Conservation (phyloP, 2,113 vertebrate species). For the Salminus brasiliensis region DNA sequence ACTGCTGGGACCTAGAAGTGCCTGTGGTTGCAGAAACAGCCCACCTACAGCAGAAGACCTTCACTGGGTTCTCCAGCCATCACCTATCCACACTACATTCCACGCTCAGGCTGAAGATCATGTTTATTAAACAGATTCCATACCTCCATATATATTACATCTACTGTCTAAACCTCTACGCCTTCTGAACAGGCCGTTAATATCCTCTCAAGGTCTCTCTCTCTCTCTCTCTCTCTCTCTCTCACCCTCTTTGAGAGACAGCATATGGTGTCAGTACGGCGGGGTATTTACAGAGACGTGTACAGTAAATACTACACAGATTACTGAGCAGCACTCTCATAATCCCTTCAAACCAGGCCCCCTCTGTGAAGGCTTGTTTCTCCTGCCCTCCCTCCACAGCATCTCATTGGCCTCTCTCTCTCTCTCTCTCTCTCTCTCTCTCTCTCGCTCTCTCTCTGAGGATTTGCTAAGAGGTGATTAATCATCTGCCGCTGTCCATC, state of each 20-base stretch:
- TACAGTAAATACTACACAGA: slow-evolving; percentile 67
- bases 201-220: background rate
- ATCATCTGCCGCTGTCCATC: slow-evolving; percentile 42
- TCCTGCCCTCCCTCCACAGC: slow-evolving; percentile 5
- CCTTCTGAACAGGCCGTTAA: background rate
- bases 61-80: too few relatives aligned
- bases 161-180: background rate
- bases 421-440: background rate
- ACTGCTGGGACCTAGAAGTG: too few relatives aligned
- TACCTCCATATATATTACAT: background rate
- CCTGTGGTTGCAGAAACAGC: too few relatives aligned
- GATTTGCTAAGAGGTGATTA: slow-evolving; percentile 48
- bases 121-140: background rate
- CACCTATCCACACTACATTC: background rate
- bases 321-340: slow-evolving; percentile 53
- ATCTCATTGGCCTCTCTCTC: slow-evolving; percentile 43
- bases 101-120: background rate
- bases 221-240: background rate
- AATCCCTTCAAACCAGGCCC: slow-evolving; percentile 59
- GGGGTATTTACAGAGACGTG: slow-evolving; percentile 62
- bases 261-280: slow-evolving; percentile 56
- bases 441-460: background rate
- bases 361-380: slow-evolving; percentile 34
- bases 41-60: too few relatives aligned
- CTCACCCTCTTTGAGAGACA: slow-evolving; percentile 22